Percentiles rank a stretch among this genome's conserved stretches.
Evolutionary conservation across 2,797 vertebrate species (phyloP).

Genomic region (Masticophis lateralis): DNA sequence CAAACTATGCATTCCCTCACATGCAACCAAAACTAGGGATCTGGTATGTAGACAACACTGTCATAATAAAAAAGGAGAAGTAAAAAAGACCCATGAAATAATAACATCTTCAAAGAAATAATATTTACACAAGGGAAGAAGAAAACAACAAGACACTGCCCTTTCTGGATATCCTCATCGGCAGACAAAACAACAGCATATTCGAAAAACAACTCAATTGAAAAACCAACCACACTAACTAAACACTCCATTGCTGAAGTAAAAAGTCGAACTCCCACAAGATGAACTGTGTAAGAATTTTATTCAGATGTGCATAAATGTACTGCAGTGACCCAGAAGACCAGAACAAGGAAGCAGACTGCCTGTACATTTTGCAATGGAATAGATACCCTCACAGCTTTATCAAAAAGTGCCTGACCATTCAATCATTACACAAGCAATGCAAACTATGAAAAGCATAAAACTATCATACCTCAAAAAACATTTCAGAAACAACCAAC

Average conservation of each 20-base stretch:
- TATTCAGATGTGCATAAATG: background rate
- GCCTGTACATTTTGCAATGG: background rate
- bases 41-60: background rate
- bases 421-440: background rate
- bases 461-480: background rate
- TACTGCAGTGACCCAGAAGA: background rate
- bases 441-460: background rate
- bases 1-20: background rate
- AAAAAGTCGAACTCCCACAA: background rate
- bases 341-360: background rate
- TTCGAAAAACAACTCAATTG: background rate
- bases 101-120: background rate
- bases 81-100: background rate
- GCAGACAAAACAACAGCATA: background rate
- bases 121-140: background rate
- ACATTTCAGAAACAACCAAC: background rate
- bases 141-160: background rate
- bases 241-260: background rate
- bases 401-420: background rate
- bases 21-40: background rate
- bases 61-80: background rate
- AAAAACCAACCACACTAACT: background rate
- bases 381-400: background rate
- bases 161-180: background rate
- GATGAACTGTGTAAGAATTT: background rate